These are phyloP conservation scores for Hippoglossus hippoglossus DNA, from an alignment of 2,797 vertebrate genomes.

Conservation along the genomic window DNA sequence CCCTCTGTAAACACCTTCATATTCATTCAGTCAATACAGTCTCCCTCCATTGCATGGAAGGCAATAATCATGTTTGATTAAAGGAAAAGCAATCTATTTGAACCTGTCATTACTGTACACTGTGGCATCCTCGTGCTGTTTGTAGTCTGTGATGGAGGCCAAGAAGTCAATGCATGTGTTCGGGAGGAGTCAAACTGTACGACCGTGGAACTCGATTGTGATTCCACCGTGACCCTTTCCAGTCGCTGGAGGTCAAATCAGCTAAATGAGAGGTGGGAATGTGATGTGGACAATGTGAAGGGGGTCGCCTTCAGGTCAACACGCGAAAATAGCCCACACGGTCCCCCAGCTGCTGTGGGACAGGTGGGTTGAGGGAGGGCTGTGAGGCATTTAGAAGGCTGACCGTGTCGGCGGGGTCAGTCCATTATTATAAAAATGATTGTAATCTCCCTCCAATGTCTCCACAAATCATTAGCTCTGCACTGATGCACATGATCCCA, in stretches of 20 bases:
- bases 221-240: background rate
- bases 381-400: slow-evolving; percentile 36
- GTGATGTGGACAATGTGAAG: slow-evolving; percentile 20
- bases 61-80: background rate
- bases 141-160: background rate
- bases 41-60: slow-evolving; percentile 2
- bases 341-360: slow-evolving; percentile 24
- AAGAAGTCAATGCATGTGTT: background rate
- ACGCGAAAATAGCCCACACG: slow-evolving; percentile 16
- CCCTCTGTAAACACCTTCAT: slow-evolving; percentile 10
- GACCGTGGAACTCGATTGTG: background rate
- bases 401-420: slow-evolving; percentile 45
- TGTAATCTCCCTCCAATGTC: slow-evolving; percentile 35
- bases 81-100: too few species aligned
- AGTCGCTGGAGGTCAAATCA: slow-evolving; percentile 13
- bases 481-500: slow-evolving; percentile 2
- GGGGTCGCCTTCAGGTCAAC: slow-evolving; percentile 26
- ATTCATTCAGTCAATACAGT: slow-evolving; percentile 14
- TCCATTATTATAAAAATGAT: slow-evolving; percentile 16
- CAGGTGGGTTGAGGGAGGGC: slow-evolving; percentile 12
- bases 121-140: background rate
- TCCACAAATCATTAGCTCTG: slow-evolving; percentile 13
- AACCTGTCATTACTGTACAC: too few species aligned
- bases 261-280: slow-evolving; percentile 9
- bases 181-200: too few species aligned